Evolutionary conservation across 1,140 invertebrate genomes (phyloP).

Genomic region (Pogonomyrmex barbatus): DNA sequence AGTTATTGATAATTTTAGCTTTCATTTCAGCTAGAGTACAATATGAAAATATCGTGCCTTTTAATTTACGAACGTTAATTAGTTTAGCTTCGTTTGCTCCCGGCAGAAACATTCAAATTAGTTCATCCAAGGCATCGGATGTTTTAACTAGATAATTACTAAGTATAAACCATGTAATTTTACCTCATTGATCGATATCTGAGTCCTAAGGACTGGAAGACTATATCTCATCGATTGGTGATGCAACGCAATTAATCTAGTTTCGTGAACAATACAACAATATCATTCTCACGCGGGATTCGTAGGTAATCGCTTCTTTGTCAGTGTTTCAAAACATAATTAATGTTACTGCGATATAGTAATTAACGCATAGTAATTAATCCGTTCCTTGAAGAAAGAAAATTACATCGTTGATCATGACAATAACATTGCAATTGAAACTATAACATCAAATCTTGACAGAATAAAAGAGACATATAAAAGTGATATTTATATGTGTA

Average conservation of each 20-base stretch:
- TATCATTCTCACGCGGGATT: neutral
- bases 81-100: neutral
- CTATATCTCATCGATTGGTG: neutral
- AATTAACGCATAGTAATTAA: neutral
- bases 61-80: neutral
- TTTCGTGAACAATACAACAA: conserved; percentile 34
- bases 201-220: neutral
- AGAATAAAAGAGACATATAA: conserved; percentile 1
- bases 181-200: neutral
- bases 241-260: conserved; percentile 37
- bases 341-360: neutral
- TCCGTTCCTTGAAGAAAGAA: neutral
- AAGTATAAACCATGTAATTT: conserved; percentile 13
- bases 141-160: neutral
- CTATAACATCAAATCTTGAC: neutral
- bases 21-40: neutral
- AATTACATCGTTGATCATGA: neutral
- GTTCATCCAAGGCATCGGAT: neutral
- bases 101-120: neutral
- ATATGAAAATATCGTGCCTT: neutral
- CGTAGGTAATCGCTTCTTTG: neutral
- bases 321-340: conserved; percentile 31
- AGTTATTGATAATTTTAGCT: neutral
- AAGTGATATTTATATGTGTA: neutral
- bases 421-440: neutral